phyloP scores from a whole-genome alignment of 1,140 invertebrate genomes.

The Listronotus bonariensis region DNA sequence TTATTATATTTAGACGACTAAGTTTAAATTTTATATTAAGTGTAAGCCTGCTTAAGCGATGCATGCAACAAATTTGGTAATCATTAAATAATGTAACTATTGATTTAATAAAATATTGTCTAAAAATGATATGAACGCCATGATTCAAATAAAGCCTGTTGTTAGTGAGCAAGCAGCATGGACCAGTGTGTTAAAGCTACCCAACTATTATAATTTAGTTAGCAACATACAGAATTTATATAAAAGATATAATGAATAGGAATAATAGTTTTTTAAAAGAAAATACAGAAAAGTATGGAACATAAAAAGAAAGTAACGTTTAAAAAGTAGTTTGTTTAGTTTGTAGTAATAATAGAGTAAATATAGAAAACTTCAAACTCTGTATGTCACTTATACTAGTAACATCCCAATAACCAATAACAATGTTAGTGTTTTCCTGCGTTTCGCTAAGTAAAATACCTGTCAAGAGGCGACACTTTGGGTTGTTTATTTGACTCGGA shows the following conservation, averaged over 20 bases:
- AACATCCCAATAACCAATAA: slow-evolving; percentile 23
- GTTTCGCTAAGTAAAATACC: slow-evolving; percentile 46
- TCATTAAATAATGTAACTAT: slow-evolving; percentile 14
- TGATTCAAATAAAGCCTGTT: slow-evolving; percentile 33
- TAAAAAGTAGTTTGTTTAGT: too few relatives aligned
- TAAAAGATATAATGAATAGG: background rate
- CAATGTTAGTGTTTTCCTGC: slow-evolving; percentile 28
- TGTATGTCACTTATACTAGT: slow-evolving; percentile 26
- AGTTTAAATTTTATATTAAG: too few relatives aligned
- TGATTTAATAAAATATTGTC: background rate
- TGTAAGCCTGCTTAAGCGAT: too few relatives aligned
- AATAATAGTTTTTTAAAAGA: too few relatives aligned
- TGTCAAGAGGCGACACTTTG: slow-evolving; percentile 55
- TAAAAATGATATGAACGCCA: too few relatives aligned
- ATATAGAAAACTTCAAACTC: slow-evolving; percentile 9
- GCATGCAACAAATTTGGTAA: slow-evolving; percentile 1
- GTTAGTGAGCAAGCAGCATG: slow-evolving; percentile 54
- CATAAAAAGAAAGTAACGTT: too few relatives aligned
- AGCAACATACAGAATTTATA: slow-evolving; percentile 18
- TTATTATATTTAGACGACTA: too few relatives aligned
- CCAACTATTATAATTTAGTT: slow-evolving; percentile 13
- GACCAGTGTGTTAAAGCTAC: slow-evolving; percentile 44
- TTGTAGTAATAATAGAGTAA: too few relatives aligned
- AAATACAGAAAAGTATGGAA: too few relatives aligned
- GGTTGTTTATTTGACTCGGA: slow-evolving; percentile 52